A percentile compares a stretch with the other conserved stretches of the same genome.
These are phyloP conservation scores for Pristionchus fissidentatus DNA, from an alignment of 2,888 invertebrate genomes.

Conservation along the genomic window DNA sequence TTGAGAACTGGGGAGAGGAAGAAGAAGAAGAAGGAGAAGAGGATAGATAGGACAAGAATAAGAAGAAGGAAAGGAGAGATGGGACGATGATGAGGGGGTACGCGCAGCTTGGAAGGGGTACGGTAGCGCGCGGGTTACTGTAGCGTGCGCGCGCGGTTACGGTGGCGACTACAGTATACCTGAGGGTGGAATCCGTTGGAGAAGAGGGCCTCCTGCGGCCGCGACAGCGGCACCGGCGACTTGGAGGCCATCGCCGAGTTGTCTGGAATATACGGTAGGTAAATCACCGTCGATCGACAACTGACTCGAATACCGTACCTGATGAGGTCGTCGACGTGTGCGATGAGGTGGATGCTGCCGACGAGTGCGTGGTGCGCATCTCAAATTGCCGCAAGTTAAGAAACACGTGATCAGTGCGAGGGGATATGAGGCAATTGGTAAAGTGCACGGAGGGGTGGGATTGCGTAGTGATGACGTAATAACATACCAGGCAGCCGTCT, in stretches of 20 bases:
- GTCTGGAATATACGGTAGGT: background rate
- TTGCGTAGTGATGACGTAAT: no score
- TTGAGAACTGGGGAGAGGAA: slow-evolving; percentile 30
- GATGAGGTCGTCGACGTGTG: slow-evolving; percentile 42
- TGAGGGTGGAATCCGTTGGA: slow-evolving; percentile 46
- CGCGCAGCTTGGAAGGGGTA: background rate
- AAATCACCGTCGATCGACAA: background rate
- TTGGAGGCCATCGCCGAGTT: slow-evolving; percentile 40
- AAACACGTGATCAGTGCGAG: background rate
- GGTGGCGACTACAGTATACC: slow-evolving; percentile 8
- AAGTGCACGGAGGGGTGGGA: background rate
- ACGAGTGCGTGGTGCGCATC: slow-evolving; percentile 45
- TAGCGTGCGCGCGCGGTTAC: no score
- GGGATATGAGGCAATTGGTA: background rate
- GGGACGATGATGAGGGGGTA: background rate
- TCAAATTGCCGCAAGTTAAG: slow-evolving; percentile 18
- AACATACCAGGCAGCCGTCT: no score
- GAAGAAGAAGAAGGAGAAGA: background rate
- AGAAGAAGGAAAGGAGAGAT: slow-evolving; percentile 30
- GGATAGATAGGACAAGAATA: background rate
- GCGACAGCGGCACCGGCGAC: slow-evolving; percentile 24
- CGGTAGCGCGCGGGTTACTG: background rate
- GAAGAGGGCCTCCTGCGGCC: slow-evolving; percentile 43
- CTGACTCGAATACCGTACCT: slow-evolving; percentile 21
- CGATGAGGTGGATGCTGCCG: slow-evolving; percentile 43